Conservation (phyloP, 1,140 invertebrate genomes). For the Bombus balteatus region DNA sequence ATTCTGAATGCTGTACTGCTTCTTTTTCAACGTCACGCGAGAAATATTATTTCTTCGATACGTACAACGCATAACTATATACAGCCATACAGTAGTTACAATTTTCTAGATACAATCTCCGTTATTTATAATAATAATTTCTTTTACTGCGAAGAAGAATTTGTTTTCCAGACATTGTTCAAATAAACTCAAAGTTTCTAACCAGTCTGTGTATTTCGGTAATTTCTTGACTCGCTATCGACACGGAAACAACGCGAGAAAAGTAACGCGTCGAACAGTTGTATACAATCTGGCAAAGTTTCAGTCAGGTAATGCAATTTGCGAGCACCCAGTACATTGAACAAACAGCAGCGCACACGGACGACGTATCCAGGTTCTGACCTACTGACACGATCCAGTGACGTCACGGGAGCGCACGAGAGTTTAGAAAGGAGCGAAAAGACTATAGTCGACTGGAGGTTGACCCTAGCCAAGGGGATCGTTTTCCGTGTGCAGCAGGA, state of each 20-base stretch:
- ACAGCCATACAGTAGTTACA: not conserved
- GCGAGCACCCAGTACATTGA: slow-evolving; percentile 49
- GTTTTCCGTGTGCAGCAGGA: not conserved
- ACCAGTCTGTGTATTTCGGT: not conserved
- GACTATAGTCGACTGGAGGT: slow-evolving; percentile 15
- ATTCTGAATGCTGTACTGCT: too few species aligned
- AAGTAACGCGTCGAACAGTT: not conserved
- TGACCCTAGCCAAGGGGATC: slow-evolving; percentile 34
- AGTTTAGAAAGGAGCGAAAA: slow-evolving; percentile 47
- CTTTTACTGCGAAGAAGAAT: not conserved
- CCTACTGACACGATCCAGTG: slow-evolving; percentile 76
- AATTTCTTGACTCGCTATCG: not conserved
- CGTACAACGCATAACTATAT: too few species aligned
- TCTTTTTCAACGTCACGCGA: too few species aligned
- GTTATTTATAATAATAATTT: not conserved
- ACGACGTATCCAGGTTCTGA: slow-evolving; percentile 73
- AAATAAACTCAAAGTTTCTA: not conserved
- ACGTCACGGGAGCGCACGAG: slow-evolving; percentile 72
- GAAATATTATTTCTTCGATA: not conserved
- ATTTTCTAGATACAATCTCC: not conserved
- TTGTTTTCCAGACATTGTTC: not conserved
- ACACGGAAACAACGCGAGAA: not conserved
- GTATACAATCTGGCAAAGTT: not conserved
- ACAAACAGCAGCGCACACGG: slow-evolving; percentile 32
- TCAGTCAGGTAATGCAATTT: slow-evolving; percentile 31